Evolutionary conservation across 2,888 invertebrate genomes (phyloP).

Genomic region (Theretra japonica): DNA sequence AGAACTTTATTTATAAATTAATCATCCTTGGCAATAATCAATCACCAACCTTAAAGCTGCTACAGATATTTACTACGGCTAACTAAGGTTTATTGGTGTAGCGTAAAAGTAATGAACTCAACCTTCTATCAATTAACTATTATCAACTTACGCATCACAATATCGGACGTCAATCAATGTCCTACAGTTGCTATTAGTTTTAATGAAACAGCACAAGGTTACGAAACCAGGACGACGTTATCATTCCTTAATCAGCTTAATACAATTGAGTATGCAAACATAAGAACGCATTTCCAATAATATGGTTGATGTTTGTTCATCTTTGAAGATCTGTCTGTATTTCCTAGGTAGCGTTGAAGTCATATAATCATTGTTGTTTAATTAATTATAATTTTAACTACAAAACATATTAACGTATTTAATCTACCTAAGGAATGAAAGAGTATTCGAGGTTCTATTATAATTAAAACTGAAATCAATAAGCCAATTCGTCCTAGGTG

Average conservation of each 20-base stretch:
- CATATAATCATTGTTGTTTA: too few species aligned
- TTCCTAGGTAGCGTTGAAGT: too few species aligned
- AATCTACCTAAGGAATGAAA: too few species aligned
- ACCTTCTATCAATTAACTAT: conserved; percentile 25
- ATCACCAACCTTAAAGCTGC: too few species aligned
- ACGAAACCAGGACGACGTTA: conserved; percentile 42
- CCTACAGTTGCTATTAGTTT: conserved; percentile 33
- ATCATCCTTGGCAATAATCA: too few species aligned
- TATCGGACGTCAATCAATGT: conserved; percentile 29
- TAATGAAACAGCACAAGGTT: conserved; percentile 45
- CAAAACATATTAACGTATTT: too few species aligned
- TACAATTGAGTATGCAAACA: conserved; percentile 30
- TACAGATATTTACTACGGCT: neutral
- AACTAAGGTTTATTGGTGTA: neutral
- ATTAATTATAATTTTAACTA: too few species aligned
- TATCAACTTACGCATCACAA: conserved; percentile 29
- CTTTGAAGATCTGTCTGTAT: too few species aligned
- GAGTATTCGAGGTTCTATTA: too few species aligned
- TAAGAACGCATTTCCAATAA: neutral
- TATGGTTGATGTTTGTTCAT: neutral
- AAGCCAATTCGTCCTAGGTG: too few species aligned
- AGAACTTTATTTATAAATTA: too few species aligned
- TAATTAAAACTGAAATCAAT: too few species aligned
- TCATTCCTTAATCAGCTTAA: conserved; percentile 10
- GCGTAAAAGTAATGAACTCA: conserved; percentile 20